phyloP scores from a whole-genome alignment of 92 coral and sea anemone species.

The Palythoa grandiflora region DNA sequence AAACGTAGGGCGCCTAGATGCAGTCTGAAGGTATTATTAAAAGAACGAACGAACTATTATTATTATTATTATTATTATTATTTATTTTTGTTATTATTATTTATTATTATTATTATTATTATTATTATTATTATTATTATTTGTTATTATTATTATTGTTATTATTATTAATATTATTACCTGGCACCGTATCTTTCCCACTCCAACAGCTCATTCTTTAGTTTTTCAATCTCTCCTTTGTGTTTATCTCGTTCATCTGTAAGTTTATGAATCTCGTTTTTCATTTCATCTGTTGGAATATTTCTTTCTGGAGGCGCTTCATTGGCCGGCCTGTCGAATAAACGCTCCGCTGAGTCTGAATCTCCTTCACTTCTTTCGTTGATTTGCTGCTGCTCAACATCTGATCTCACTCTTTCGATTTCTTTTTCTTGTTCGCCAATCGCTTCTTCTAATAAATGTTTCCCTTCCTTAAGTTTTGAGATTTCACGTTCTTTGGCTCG shows the following conservation, averaged over 20 bases:
- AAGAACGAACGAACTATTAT: neutral
- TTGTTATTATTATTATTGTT: too few relatives aligned
- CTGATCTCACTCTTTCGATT: constrained; percentile 31
- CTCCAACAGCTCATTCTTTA: constrained; percentile 60
- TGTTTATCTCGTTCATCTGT: constrained; percentile 57
- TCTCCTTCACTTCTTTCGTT: neutral
- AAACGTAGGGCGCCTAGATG: too few relatives aligned
- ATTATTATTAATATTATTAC: neutral
- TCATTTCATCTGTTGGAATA: neutral
- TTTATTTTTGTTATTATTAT: too few relatives aligned
- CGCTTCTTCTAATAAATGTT: constrained; percentile 57
- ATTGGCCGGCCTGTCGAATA: neutral
- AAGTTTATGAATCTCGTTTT: constrained; percentile 54
- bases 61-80: too few relatives aligned
- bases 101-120: too few relatives aligned
- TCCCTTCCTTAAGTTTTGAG: constrained; percentile 54
- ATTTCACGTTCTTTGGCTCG: constrained; percentile 54
- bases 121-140: neutral
- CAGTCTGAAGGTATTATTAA: too few relatives aligned
- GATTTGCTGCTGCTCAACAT: neutral
- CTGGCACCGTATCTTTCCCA: constrained; percentile 89
- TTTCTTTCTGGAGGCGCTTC: neutral
- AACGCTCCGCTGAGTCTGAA: neutral
- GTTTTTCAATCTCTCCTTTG: constrained; percentile 57
- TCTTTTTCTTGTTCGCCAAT: constrained; percentile 67